phyloP scores from a whole-genome alignment of 2,797 vertebrate species.

The Argentina silus region DNA sequence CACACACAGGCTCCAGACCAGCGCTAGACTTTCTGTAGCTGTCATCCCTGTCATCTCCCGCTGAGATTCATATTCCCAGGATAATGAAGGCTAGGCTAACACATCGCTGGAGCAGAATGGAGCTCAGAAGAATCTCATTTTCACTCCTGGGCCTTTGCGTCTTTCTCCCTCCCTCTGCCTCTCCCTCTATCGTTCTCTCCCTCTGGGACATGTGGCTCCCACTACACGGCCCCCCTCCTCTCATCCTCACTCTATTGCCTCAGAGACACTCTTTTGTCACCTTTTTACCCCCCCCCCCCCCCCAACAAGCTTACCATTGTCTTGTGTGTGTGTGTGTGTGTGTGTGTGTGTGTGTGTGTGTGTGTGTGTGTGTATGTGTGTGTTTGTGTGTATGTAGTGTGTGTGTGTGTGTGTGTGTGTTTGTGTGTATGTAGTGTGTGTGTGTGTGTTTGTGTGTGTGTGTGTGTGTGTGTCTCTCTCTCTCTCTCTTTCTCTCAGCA shows the following conservation, averaged over 20 bases:
- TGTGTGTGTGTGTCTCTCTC: neutral
- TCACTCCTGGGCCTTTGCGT: neutral
- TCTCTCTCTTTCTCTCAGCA: neutral
- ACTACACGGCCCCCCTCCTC: neutral
- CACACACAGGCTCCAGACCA: constrained; percentile 44
- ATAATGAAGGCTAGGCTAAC: constrained; percentile 6
- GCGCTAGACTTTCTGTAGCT: neutral
- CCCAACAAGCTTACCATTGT: neutral
- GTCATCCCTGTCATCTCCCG: constrained; percentile 27
- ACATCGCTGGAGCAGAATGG: neutral
- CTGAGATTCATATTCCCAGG: constrained; percentile 9
- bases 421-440: too few relatives aligned
- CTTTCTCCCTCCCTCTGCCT: constrained; percentile 10
- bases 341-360: neutral
- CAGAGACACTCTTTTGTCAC: neutral
- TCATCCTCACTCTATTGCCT: neutral
- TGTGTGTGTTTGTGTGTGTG: too few relatives aligned
- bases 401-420: neutral
- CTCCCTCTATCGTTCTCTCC: constrained; percentile 19
- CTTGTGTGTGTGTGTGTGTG: neutral
- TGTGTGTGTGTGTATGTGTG: neutral
- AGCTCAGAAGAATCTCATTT: neutral
- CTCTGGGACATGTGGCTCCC: neutral
- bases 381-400: neutral
- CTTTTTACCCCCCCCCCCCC: neutral